Evolutionary conservation across 2,113 vertebrate genomes (phyloP).

Genomic region (Verasper variegatus): DNA sequence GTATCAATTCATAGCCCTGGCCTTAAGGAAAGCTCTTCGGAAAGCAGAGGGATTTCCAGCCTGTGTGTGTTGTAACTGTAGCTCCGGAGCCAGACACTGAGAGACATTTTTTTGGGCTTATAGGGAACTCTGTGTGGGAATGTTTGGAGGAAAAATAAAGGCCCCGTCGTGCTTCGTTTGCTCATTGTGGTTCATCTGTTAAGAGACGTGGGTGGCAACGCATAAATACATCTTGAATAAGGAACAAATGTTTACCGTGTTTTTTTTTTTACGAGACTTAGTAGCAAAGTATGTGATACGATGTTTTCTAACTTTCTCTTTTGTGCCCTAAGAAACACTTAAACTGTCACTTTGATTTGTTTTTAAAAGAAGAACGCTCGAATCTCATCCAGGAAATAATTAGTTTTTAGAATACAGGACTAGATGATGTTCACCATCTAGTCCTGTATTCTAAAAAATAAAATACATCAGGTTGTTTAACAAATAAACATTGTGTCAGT

Average conservation of each 20-base stretch:
- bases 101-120: constrained; percentile 33
- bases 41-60: constrained; percentile 73
- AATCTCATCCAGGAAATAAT: too few species aligned
- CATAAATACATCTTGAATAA: constrained; percentile 27
- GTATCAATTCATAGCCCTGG: constrained; percentile 73
- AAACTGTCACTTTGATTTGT: too few species aligned
- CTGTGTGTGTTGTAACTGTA: constrained; percentile 57
- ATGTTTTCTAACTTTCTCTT: too few species aligned
- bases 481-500: too few species aligned
- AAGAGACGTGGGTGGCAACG: constrained; percentile 27
- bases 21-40: constrained; percentile 74
- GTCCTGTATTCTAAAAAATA: too few species aligned
- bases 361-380: too few species aligned
- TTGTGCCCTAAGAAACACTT: too few species aligned
- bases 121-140: constrained; percentile 43
- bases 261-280: too few species aligned
- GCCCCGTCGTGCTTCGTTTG: constrained; percentile 37
- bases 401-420: too few species aligned
- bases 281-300: not conserved
- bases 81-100: constrained; percentile 47
- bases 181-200: constrained; percentile 34
- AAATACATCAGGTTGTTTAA: too few species aligned
- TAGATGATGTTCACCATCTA: too few species aligned
- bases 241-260: not conserved
- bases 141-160: constrained; percentile 33